These are phyloP conservation scores for Etheostoma spectabile DNA, from an alignment of 2,113 vertebrate genomes.

Conservation along the genomic window DNA sequence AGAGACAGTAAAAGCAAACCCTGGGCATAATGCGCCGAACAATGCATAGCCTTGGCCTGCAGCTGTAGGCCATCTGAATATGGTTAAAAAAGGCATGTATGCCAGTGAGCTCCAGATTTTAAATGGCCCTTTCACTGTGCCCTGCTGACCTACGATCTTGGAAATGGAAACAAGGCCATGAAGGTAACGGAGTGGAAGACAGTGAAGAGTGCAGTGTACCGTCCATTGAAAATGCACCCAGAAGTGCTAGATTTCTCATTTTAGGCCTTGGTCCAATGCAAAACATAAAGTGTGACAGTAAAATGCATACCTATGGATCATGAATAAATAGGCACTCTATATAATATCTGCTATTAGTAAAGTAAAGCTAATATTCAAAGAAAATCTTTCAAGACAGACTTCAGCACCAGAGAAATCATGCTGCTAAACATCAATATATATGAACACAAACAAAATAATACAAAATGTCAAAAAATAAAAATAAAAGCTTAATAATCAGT, in stretches of 20 bases:
- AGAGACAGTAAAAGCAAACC: slow-evolving; percentile 40
- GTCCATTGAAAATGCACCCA: slow-evolving; percentile 35
- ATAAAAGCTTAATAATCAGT: not conserved
- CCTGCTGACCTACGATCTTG: slow-evolving; percentile 52
- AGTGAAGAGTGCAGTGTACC: slow-evolving; percentile 21
- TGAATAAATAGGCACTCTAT: not conserved
- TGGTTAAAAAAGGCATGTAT: slow-evolving; percentile 52
- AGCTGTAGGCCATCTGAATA: slow-evolving; percentile 70
- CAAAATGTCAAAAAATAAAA: not conserved
- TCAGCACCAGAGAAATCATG: not conserved
- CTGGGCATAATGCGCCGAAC: slow-evolving; percentile 33
- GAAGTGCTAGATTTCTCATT: slow-evolving; percentile 21
- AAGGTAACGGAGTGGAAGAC: slow-evolving; percentile 40
- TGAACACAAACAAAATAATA: not conserved
- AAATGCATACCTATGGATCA: not conserved
- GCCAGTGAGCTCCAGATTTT: slow-evolving; percentile 61
- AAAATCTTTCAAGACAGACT: not conserved
- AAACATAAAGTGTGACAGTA: not conserved
- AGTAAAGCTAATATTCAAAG: not conserved
- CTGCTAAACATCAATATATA: not conserved
- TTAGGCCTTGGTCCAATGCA: not conserved
- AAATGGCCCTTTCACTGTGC: slow-evolving; percentile 63
- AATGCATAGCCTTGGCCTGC: slow-evolving; percentile 55
- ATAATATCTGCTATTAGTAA: not conserved
- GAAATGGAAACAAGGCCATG: slow-evolving; percentile 29